Percentiles rank a stretch among this genome's conserved stretches.
These are phyloP conservation scores for Tenthredo scrophulariae DNA, from an alignment of 2,888 invertebrate species.

Conservation along the genomic window DNA sequence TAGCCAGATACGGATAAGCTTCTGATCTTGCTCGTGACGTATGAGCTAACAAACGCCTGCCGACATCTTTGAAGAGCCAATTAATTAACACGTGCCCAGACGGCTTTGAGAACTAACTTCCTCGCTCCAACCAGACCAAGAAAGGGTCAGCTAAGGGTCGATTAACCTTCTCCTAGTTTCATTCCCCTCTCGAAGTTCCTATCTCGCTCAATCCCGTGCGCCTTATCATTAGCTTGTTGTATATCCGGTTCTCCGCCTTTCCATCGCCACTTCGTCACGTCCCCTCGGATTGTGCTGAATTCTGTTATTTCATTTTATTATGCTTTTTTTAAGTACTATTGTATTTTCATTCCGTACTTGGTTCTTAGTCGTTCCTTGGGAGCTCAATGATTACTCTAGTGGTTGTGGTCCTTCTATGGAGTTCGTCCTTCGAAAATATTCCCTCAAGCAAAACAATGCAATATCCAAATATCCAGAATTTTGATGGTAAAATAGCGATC, in stretches of 20 bases:
- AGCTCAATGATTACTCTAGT: background rate
- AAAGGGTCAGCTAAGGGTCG: conserved; percentile 50
- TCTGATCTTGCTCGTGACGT: conserved; percentile 10
- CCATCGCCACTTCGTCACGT: conserved; percentile 38
- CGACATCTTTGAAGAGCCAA: conserved; percentile 39
- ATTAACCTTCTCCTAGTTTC: conserved; percentile 34
- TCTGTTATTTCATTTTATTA: background rate
- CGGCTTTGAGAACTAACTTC: conserved; percentile 40
- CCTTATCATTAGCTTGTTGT: conserved; percentile 50
- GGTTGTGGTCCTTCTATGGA: too few relatives aligned
- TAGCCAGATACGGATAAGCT: background rate
- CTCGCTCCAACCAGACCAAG: conserved; percentile 37
- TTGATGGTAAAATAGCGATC: background rate
- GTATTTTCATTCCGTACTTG: background rate
- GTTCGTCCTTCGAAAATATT: background rate
- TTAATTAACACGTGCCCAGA: conserved; percentile 40
- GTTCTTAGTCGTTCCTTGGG: background rate
- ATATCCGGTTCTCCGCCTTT: conserved; percentile 35
- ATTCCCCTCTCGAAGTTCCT: conserved; percentile 28
- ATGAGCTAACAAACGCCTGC: conserved; percentile 25
- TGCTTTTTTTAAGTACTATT: background rate
- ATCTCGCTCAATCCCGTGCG: conserved; percentile 36
- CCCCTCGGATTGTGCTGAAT: background rate
- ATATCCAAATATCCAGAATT: background rate
- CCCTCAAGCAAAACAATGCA: background rate